phyloP scores from a whole-genome alignment of 2,888 invertebrate genomes.

The Ophion costatus region DNA sequence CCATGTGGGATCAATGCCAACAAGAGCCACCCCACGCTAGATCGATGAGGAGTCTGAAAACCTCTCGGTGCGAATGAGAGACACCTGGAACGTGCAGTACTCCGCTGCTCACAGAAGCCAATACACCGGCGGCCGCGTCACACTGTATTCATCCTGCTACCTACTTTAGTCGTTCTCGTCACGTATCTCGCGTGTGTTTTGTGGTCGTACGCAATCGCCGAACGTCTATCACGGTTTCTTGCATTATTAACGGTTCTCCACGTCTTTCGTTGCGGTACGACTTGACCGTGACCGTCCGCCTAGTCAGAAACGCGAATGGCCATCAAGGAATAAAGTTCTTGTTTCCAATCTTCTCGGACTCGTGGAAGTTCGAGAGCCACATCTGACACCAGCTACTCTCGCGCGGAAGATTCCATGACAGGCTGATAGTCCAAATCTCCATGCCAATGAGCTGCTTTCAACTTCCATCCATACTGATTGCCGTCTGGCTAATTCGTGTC shows the following conservation, averaged over 20 bases:
- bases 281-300: neutral
- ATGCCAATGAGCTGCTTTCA: neutral
- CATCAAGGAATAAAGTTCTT: neutral
- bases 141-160: constrained; percentile 15
- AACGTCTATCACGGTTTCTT: neutral
- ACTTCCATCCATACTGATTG: neutral
- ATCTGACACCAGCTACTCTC: neutral
- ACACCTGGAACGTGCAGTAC: constrained; percentile 10
- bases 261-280: neutral
- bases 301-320: neutral
- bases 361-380: neutral
- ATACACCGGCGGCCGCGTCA: constrained; percentile 27
- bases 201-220: neutral
- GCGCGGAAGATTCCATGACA: neutral
- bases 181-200: neutral
- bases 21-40: constrained; percentile 18
- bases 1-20: constrained; percentile 63
- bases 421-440: neutral
- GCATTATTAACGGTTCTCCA: neutral
- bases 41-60: neutral
- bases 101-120: constrained; percentile 27
- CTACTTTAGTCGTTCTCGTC: constrained; percentile 10
- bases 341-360: neutral
- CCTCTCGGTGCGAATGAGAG: neutral
- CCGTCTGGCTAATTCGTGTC: no score